Base-by-base conservation (phyloP, 2,888 invertebrate species). In the Acronicta alni region DNA sequence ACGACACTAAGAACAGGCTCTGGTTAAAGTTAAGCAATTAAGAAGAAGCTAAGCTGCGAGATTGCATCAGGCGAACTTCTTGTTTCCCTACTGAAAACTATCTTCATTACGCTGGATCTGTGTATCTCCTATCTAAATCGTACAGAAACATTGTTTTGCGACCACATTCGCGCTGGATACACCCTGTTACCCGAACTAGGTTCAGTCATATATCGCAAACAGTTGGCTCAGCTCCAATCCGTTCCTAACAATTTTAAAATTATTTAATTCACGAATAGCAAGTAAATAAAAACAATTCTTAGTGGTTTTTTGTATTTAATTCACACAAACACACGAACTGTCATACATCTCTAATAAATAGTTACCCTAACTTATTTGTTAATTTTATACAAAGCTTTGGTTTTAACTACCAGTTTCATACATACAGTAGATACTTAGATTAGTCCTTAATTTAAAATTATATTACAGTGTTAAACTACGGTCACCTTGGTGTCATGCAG, bases 381-480 rank as follows among this genome's bases (percentile, higher is more conserved):
- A 83, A 96, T 93, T 81, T 91, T 92, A 81, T 80, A 90, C 84
- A 96, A 95, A 80, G 92, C 90, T 87, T 95, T 90, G 75, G 95
- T 95, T 90, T 96, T 95, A 84, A 95, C 95, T 78, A 92, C 86
- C 59, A 69, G 91, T 69, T 89, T 75, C 66, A 72, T 67, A 77
- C 67, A 69, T 74, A 79, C 73, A 67, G 65, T 68, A 64, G 60
- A 43, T 41, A 72, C 62, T 78, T 78, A 68, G 69, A 77, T 70
- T 79, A 82, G 67, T 79, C 73, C 77, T 72, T 77, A 73, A 61
- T 69, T 74, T 57, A 54, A 72, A 63, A 56, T 69, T 71, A 77
- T 72, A 67, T 68, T 80, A 81, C 65, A 79, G 66, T 63, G 53
- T 64, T 63, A 58, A 57, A 60, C 45, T 67, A 57, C 55, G 66